Base-by-base conservation (phyloP, 2,113 vertebrate species). In the Podiceps cristatus region DNA sequence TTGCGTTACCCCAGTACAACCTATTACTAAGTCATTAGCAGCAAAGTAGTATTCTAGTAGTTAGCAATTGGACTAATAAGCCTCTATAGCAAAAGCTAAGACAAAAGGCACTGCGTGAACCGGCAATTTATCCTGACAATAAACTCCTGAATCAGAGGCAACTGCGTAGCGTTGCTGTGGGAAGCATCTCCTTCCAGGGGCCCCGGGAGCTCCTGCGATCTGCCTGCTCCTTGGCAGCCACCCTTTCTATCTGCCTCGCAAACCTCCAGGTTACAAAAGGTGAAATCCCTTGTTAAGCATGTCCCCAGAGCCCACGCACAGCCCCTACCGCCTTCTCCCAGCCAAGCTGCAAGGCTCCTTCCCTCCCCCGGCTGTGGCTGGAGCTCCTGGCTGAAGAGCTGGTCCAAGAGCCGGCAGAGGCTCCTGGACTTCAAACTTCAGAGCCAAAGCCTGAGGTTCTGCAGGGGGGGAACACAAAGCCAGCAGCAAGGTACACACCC, bases 51-150 rank as follows among this genome's bases (percentile, higher is more conserved):
- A 93, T 88, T 73, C 71, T 53, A 60, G 73, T 50, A 77, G 94
- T 80, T 84, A 93, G 85, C 81, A 66, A 86, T 95, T 94, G 86
- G 64, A 94, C 80, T 91, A 96, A 96, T 87, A 94, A 93, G 84
- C 85, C 93, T 95, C 86, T 28, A 64, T 92, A 85, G 74, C 82
- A 91, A 88, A 96, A 96, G 93, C 75, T 66, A 78, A 92, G 86
- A 87, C 58, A 81, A 82, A 91, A 97, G 80, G 58, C 35, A 44
- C 86, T 29, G 78, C 27, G 6, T 45, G 75, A 74, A 77, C 55
- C 3, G 1, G 49, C 52, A 42, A 23, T 83, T 86, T 69, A 72
- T 93, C 86, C 83, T 27, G 58, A 35, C 45, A 63, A 83, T 64
- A 37, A 93, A 53, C 44, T 63, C 78, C 45, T 40, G n/a, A 37